phyloP scores from a whole-genome alignment of 2,113 vertebrate genomes.

The Lepisosteus oculatus region DNA sequence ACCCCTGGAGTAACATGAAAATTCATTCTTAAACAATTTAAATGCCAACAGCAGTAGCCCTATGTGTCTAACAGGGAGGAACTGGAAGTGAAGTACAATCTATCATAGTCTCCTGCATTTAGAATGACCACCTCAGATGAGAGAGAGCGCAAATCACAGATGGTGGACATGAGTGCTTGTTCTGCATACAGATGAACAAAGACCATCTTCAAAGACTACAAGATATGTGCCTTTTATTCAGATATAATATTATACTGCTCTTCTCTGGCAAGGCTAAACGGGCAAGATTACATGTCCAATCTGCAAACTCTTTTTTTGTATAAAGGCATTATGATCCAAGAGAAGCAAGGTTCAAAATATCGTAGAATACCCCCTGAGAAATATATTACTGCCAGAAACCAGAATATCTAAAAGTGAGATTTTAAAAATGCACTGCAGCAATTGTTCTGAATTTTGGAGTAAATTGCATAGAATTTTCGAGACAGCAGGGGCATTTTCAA shows the following conservation, averaged over 20 bases:
- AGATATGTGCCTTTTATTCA: slow-evolving; percentile 1
- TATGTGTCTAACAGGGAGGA: slow-evolving; percentile 23
- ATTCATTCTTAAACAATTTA: slow-evolving; percentile 24
- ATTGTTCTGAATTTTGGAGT: slow-evolving; percentile 55
- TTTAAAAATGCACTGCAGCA: slow-evolving; percentile 50
- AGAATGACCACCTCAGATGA: slow-evolving; percentile 42
- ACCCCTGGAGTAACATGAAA: background rate
- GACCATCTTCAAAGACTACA: slow-evolving; percentile 4
- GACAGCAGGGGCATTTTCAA: slow-evolving; percentile 45
- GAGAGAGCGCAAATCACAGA: slow-evolving; percentile 30
- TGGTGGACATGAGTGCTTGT: slow-evolving; percentile 24
- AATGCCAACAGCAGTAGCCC: slow-evolving; percentile 29
- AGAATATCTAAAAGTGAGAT: slow-evolving; percentile 13
- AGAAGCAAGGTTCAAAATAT: background rate
- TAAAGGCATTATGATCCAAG: background rate
- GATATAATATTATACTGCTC: background rate
- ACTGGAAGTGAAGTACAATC: slow-evolving; percentile 38
- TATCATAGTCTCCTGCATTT: slow-evolving; percentile 48
- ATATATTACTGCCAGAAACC: background rate
- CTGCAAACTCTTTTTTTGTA: background rate
- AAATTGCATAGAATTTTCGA: slow-evolving; percentile 57
- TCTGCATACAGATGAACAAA: slow-evolving; percentile 13
- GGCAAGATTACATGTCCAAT: background rate
- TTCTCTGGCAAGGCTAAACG: background rate
- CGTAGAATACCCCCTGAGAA: background rate